Evolutionary conservation across 2,113 vertebrate genomes (phyloP).

Genomic region (Microtus ochrogaster): DNA sequence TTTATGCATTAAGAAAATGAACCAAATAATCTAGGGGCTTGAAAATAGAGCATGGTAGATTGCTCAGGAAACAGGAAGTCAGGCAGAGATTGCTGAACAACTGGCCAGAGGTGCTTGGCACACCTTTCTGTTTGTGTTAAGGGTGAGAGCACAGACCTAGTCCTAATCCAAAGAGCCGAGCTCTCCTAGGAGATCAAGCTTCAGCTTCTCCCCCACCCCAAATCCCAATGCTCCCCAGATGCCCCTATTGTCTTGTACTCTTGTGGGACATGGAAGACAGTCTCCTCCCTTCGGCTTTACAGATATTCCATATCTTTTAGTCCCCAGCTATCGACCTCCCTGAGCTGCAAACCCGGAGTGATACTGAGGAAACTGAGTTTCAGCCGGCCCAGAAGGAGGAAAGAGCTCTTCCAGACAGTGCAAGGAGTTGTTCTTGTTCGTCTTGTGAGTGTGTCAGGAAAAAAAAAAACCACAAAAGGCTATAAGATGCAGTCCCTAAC

Average conservation of each 20-base stretch:
- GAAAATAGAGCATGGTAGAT: background rate
- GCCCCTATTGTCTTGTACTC: background rate
- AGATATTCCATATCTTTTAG: background rate
- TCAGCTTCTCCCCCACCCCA: background rate
- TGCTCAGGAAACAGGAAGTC: constrained; percentile 1
- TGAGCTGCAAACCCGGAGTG: background rate
- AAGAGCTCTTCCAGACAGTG: background rate
- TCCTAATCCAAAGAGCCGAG: background rate
- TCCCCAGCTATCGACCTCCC: background rate
- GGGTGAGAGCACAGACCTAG: background rate
- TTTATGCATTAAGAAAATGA: constrained; percentile 1
- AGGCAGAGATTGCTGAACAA: background rate
- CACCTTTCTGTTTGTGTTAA: background rate
- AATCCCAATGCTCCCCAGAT: background rate
- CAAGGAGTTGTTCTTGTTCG: background rate
- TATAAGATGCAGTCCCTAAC: background rate
- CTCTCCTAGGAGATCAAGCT: background rate
- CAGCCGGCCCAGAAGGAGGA: background rate
- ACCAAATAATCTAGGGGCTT: background rate
- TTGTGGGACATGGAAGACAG: background rate
- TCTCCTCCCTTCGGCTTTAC: background rate
- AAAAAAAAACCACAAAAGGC: background rate
- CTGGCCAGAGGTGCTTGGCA: background rate
- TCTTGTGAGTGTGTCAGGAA: background rate
- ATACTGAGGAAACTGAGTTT: constrained; percentile 1